Base-by-base conservation (phyloP, 2,888 invertebrate genomes). In the Cistogaster globosa region DNA sequence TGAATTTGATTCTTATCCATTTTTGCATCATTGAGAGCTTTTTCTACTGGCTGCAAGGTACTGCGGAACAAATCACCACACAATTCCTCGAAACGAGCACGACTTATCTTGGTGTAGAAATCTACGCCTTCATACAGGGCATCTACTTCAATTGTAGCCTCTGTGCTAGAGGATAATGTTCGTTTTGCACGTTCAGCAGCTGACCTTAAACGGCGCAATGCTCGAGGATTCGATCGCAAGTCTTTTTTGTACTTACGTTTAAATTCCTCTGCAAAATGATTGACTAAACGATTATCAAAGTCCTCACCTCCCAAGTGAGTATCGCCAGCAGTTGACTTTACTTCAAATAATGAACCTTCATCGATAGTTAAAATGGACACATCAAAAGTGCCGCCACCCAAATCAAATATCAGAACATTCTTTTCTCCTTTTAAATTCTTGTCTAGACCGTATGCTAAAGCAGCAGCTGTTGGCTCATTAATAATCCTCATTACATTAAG, bases 311-410 rank as follows among this genome's bases (percentile, higher is more conserved):
- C 97, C 93, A 97, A 94, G 91, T 97, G 98, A 84, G 98, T 98
- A 91, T 98, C 98, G 85, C 98, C 98, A 84, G 97, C 97, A 26
- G 97, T 98, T 8, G 98, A 96, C 91, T 97, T 97, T 11, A 98
- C 98, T 91, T 98, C 98, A 92, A 98, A 98, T 89, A 96, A 94
- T 0, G 90, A 90, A 93, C 98, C 95, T 91, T 98, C 98, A 93
- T 98, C 98, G 91, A 98, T 98, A 88, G 97, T 97, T 89, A 98
- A 93, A 90, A 98, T 97, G 86, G 98, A 98, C 53, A 98, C 98
- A 94, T 98, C 98, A 92, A 98, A 98, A 88, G 98, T 98, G 88
- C 98, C 84, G 91, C 98, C 98, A 84, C 91, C 91, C 88, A 92
- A 86, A 79, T 92, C 91, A 71, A 92, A 92, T 89, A 97, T 97